Percentiles rank a stretch among this genome's conserved stretches.
Conservation (phyloP, 1,140 invertebrate species). For the Euura saliciscinereae region DNA sequence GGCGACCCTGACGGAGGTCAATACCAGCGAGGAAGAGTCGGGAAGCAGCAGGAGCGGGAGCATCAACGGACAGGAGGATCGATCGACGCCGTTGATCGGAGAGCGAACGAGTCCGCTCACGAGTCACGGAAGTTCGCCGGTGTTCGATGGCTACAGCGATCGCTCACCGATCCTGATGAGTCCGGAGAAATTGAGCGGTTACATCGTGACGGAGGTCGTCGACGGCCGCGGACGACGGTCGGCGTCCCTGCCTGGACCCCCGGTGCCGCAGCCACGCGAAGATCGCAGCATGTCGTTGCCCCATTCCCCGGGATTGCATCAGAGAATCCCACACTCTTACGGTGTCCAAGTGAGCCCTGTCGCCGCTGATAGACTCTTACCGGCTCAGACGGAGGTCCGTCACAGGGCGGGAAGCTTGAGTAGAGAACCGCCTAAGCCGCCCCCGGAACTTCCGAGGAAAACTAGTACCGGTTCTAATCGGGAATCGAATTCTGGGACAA, state of each 20-base stretch:
- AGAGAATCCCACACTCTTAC: conserved; percentile 34
- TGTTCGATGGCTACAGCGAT: conserved; percentile 46
- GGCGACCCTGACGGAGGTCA: conserved; percentile 52
- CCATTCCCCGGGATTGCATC: conserved; percentile 45
- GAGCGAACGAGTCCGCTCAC: conserved; percentile 27
- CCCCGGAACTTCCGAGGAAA: conserved; percentile 31
- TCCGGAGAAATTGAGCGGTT: conserved; percentile 48
- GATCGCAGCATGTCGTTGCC: conserved; percentile 56
- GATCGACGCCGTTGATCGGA: conserved; percentile 33
- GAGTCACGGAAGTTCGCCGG: conserved; percentile 48
- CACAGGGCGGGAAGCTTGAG: conserved; percentile 35
- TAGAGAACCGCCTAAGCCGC: conserved; percentile 22
- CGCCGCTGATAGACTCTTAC: conserved; percentile 32
- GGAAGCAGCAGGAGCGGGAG: conserved; percentile 49
- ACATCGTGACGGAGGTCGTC: conserved; percentile 28
- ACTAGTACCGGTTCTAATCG: conserved; percentile 42
- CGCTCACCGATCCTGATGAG: conserved; percentile 49
- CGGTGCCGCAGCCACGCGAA: conserved; percentile 34
- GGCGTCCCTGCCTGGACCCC: conserved; percentile 49
- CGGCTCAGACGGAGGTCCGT: conserved; percentile 23
- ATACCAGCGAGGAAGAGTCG: conserved; percentile 51
- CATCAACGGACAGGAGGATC: conserved; percentile 50
- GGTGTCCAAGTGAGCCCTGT: conserved; percentile 32
- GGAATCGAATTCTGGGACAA: conserved; percentile 19
- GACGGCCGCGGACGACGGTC: conserved; percentile 44